A percentile compares a stretch with the other conserved stretches of the same genome.
Evolutionary conservation across 2,797 vertebrate genomes (phyloP).

Genomic region (Danio aesculapii): DNA sequence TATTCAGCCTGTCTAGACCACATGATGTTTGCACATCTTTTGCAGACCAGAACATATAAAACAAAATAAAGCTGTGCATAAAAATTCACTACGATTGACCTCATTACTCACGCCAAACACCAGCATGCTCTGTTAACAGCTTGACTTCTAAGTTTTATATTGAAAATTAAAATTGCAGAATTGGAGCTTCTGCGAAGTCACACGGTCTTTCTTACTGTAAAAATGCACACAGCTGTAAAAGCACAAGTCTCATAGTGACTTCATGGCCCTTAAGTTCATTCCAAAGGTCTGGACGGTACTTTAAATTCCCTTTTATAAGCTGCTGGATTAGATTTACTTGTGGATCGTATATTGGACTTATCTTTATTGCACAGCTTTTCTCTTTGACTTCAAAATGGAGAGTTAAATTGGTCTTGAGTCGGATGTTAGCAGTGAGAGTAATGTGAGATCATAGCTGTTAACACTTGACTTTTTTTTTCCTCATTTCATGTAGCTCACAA

Average conservation of each 20-base stretch:
- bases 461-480: background rate
- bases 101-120: background rate
- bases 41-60: conserved; percentile 6
- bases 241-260: background rate
- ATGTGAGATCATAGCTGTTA: background rate
- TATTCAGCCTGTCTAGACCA: conserved; percentile 33
- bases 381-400: background rate
- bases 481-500: no score
- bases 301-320: background rate
- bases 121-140: background rate
- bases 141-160: background rate
- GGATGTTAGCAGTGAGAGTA: background rate
- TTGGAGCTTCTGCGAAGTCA: conserved; percentile 11
- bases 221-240: background rate
- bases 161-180: background rate
- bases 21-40: conserved; percentile 29
- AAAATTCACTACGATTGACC: conserved; percentile 17
- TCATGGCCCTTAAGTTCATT: background rate
- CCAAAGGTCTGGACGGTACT: background rate
- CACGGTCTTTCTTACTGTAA: background rate
- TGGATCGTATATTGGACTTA: background rate
- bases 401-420: background rate
- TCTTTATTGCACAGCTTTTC: conserved; percentile 26
- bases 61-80: conserved; percentile 4
- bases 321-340: background rate